These are phyloP conservation scores for Mesitornis unicolor DNA, from an alignment of 2,113 vertebrate species.

Conservation along the genomic window DNA sequence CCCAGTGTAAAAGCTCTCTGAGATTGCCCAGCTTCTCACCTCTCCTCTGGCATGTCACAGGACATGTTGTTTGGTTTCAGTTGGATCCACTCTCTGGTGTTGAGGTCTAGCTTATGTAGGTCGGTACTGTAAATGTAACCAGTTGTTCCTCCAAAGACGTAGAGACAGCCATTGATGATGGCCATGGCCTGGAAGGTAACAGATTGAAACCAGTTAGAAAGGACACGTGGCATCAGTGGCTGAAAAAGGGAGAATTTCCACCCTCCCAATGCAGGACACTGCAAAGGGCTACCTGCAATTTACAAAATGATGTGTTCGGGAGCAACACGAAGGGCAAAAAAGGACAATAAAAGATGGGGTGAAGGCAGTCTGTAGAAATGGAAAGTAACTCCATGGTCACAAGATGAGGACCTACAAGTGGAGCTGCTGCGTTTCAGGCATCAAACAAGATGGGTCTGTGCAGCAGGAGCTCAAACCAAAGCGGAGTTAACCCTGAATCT, in stretches of 20 bases:
- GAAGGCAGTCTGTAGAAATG: neutral
- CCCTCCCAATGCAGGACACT: neutral
- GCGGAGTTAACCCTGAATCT: neutral
- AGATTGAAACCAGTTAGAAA: neutral
- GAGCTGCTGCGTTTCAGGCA: neutral
- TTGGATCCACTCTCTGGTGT: conserved; percentile 92
- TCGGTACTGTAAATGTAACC: conserved; percentile 98
- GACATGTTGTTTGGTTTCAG: conserved; percentile 94
- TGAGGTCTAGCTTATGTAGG: conserved; percentile 93
- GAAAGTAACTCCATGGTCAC: neutral
- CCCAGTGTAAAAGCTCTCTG: neutral
- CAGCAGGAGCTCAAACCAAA: neutral
- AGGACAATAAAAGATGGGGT: neutral
- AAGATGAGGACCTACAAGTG: neutral
- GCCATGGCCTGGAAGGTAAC: conserved; percentile 88
- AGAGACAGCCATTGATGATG: conserved; percentile 94
- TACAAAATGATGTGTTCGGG: neutral
- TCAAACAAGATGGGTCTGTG: neutral
- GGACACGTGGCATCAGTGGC: rapidly evolving
- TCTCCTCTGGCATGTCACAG: conserved; percentile 92
- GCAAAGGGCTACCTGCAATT: neutral
- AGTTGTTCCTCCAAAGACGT: conserved; percentile 96
- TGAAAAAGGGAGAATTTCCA: neutral
- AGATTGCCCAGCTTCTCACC: conserved; percentile 68
- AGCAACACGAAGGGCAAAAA: neutral